These are phyloP conservation scores for Drosophila conformis DNA, from an alignment of 2,888 invertebrate genomes.

Conservation along the genomic window DNA sequence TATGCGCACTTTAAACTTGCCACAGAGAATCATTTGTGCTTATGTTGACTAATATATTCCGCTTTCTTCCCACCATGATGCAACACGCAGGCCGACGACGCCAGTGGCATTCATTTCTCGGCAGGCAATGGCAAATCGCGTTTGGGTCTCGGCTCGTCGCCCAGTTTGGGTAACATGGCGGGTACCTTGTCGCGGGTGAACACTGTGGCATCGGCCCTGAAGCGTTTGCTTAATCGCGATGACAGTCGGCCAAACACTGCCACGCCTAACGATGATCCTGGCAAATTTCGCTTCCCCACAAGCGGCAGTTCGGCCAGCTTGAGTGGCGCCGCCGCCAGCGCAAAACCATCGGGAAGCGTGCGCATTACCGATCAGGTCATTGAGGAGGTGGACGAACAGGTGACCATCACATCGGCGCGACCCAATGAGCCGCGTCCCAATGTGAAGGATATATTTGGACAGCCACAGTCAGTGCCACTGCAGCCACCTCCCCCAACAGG, in stretches of 20 bases:
- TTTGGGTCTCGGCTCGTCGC: slow-evolving; percentile 85
- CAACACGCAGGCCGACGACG: slow-evolving; percentile 87
- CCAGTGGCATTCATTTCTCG: slow-evolving; percentile 91
- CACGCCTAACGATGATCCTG: slow-evolving; percentile 82
- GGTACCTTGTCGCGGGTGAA: slow-evolving; percentile 89
- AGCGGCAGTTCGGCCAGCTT: slow-evolving; percentile 84
- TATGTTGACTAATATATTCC: slow-evolving; percentile 10
- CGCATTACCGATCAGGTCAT: slow-evolving; percentile 90
- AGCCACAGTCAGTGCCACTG: slow-evolving; percentile 48
- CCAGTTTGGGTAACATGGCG: slow-evolving; percentile 84
- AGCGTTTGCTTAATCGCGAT: slow-evolving; percentile 91
- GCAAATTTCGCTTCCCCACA: slow-evolving; percentile 83
- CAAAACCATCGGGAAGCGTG: slow-evolving; percentile 86
- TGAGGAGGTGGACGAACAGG: slow-evolving; percentile 92
- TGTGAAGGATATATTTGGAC: slow-evolving; percentile 87
- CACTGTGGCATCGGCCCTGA: slow-evolving; percentile 92
- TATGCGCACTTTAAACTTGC: slow-evolving; percentile 38
- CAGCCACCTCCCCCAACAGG: slow-evolving; percentile 66
- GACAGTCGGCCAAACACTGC: slow-evolving; percentile 86
- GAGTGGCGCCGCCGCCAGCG: slow-evolving; percentile 48
- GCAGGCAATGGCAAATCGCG: slow-evolving; percentile 87
- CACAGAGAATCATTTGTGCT: not conserved
- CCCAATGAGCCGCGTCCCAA: slow-evolving; percentile 87
- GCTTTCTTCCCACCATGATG: not conserved
- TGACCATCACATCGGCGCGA: slow-evolving; percentile 91